A percentile compares a stretch with the other conserved stretches of the same genome.
Conservation (phyloP, 2,797 vertebrate species). For the Streptopelia turtur region DNA sequence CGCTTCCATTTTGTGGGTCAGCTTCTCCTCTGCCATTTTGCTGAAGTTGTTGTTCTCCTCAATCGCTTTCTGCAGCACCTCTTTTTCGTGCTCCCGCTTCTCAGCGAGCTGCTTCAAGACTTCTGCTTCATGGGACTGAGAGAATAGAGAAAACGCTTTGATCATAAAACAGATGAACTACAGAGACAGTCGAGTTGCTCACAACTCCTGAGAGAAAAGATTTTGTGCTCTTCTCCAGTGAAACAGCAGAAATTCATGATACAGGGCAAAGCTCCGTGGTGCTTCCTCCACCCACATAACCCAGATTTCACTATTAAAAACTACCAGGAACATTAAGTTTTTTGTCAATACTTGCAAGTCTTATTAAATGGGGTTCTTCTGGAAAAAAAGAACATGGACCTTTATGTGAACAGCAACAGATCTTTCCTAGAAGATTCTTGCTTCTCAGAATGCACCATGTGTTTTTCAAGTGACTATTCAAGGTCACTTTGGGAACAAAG, state of each 20-base stretch:
- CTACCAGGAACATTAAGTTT: neutral
- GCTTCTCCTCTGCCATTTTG: constrained; percentile 92
- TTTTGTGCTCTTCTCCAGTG: too few species aligned
- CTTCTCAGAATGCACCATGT: neutral
- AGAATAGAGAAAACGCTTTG: neutral
- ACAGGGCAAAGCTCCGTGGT: neutral
- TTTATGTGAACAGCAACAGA: rapidly evolving
- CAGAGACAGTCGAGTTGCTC: too few species aligned
- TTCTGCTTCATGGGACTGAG: constrained; percentile 89
- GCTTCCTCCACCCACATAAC: neutral
- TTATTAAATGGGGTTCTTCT: neutral
- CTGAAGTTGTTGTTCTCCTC: constrained; percentile 93
- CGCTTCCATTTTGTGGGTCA: constrained; percentile 94
- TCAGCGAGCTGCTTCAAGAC: constrained; percentile 92
- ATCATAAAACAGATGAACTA: neutral
- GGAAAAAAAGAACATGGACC: rapidly evolving
- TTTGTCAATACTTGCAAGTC: neutral
- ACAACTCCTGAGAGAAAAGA: rapidly evolving
- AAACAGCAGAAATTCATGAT: rapidly evolving
- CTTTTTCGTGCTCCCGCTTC: constrained; percentile 92
- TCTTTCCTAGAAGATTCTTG: neutral
- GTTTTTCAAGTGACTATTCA: neutral
- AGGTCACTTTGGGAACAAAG: neutral
- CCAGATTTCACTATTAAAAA: neutral
- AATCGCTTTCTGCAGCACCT: constrained; percentile 92